A percentile compares a stretch with the other conserved stretches of the same genome.
These are phyloP conservation scores for Colletes latitarsis DNA, from an alignment of 1,140 invertebrate genomes.

Conservation along the genomic window DNA sequence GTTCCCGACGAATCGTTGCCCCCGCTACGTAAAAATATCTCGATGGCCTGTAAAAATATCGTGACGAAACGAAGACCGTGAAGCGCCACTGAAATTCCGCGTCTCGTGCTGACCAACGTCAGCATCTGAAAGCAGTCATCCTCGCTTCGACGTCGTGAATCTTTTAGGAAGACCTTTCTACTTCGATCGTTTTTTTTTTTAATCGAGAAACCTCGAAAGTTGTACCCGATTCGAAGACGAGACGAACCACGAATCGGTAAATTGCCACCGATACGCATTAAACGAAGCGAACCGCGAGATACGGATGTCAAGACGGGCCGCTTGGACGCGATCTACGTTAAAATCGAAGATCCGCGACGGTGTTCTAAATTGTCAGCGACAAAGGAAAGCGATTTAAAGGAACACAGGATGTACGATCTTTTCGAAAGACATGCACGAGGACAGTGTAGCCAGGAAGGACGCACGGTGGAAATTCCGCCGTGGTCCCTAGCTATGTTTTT, in stretches of 20 bases:
- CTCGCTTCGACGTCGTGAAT: not conserved
- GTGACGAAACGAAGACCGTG: slow-evolving; percentile 32
- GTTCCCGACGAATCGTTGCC: slow-evolving; percentile 75
- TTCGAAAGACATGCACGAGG: slow-evolving; percentile 26
- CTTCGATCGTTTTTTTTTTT: too few species aligned
- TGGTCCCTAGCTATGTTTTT: slow-evolving; percentile 72
- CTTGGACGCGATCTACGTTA: not conserved
- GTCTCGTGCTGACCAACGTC: slow-evolving; percentile 23
- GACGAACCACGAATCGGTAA: not conserved
- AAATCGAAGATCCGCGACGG: not conserved
- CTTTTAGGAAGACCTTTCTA: not conserved
- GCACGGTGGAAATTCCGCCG: slow-evolving; percentile 73
- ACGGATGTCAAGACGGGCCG: too few species aligned
- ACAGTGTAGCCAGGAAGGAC: slow-evolving; percentile 59
- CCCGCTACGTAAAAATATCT: slow-evolving; percentile 78
- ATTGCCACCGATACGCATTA: not conserved
- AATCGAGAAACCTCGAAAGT: not conserved
- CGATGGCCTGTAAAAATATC: slow-evolving; percentile 68
- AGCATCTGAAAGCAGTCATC: not conserved
- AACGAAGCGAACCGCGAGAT: too few species aligned
- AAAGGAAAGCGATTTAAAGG: not conserved
- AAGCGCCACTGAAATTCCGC: slow-evolving; percentile 43
- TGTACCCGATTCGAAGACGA: not conserved
- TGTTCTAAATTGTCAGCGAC: not conserved
- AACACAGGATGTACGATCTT: slow-evolving; percentile 8